Conservation (phyloP, 2,888 invertebrate genomes). For the Tubulanus polymorphus region DNA sequence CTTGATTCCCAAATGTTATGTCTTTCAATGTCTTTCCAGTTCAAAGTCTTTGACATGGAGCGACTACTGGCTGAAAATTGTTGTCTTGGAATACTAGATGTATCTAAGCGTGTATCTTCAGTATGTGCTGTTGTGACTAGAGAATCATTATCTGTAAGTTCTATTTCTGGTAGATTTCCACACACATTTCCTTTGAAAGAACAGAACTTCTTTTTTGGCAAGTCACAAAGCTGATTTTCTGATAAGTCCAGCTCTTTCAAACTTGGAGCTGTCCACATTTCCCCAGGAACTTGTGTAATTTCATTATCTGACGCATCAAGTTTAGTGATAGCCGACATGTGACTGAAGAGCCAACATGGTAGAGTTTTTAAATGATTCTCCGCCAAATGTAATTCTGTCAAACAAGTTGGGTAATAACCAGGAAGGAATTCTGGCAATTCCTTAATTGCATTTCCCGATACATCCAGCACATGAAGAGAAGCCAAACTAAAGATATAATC, state of each 20-base stretch:
- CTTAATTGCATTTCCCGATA: slow-evolving; percentile 78
- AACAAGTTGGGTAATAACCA: slow-evolving; percentile 57
- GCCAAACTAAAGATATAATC: slow-evolving; percentile 69
- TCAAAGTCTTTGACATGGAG: too few species aligned
- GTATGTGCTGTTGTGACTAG: too few species aligned
- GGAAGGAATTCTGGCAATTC: slow-evolving; percentile 75
- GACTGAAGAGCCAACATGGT: slow-evolving; percentile 73
- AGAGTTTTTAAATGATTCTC: slow-evolving; percentile 74
- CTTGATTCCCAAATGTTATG: too few species aligned
- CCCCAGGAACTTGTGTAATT: slow-evolving; percentile 73
- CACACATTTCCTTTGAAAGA: slow-evolving; percentile 12
- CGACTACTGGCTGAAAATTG: too few species aligned
- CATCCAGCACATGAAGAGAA: slow-evolving; percentile 79
- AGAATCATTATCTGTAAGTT: slow-evolving; percentile 17
- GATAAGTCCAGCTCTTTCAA: slow-evolving; percentile 84
- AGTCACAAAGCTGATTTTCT: slow-evolving; percentile 77
- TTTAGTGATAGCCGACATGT: slow-evolving; percentile 70
- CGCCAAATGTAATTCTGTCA: slow-evolving; percentile 88
- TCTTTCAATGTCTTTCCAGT: too few species aligned
- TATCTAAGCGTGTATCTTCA: too few species aligned
- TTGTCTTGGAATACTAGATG: too few species aligned
- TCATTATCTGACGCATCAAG: slow-evolving; percentile 95
- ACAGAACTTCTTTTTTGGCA: slow-evolving; percentile 54
- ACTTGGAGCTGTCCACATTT: slow-evolving; percentile 81
- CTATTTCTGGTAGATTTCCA: not conserved